These are phyloP conservation scores for Drosophila dunni DNA, from an alignment of 1,140 invertebrate genomes.

Conservation along the genomic window DNA sequence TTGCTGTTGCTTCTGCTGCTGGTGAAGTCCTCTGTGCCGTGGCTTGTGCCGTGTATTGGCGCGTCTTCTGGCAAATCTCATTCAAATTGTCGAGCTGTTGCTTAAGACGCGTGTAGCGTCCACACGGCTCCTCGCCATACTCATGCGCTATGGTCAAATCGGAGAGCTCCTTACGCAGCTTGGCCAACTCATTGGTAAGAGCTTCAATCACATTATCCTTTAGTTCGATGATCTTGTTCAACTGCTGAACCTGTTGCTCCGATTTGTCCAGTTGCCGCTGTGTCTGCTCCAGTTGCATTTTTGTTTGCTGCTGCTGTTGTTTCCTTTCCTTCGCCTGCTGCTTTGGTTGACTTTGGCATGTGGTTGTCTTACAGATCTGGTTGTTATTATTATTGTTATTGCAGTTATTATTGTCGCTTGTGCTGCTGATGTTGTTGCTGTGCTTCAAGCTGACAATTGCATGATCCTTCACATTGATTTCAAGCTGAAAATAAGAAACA, in stretches of 20 bases:
- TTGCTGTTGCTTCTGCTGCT: neutral
- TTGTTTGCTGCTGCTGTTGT: constrained; percentile 5
- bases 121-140: constrained; percentile 81
- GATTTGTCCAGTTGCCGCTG: constrained; percentile 22
- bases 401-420: constrained; percentile 38
- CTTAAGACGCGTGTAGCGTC: constrained; percentile 78
- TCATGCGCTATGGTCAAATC: constrained; percentile 82
- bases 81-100: constrained; percentile 80
- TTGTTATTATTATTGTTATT: constrained; percentile 25
- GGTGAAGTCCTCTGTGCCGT: neutral
- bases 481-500: constrained; percentile 49
- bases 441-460: constrained; percentile 80
- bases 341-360: constrained; percentile 54
- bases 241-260: constrained; percentile 58
- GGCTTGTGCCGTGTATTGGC: constrained; percentile 48
- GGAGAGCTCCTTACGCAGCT: constrained; percentile 81
- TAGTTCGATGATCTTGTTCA: constrained; percentile 76
- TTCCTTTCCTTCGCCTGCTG: constrained; percentile 25
- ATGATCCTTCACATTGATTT: constrained; percentile 81
- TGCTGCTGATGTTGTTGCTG: constrained; percentile 58
- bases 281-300: neutral
- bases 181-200: constrained; percentile 78
- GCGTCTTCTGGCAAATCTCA: constrained; percentile 79
- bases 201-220: constrained; percentile 83
- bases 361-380: constrained; percentile 43